These are phyloP conservation scores for Daptonema setosum DNA, from an alignment of 2,888 invertebrate species.

Conservation along the genomic window DNA sequence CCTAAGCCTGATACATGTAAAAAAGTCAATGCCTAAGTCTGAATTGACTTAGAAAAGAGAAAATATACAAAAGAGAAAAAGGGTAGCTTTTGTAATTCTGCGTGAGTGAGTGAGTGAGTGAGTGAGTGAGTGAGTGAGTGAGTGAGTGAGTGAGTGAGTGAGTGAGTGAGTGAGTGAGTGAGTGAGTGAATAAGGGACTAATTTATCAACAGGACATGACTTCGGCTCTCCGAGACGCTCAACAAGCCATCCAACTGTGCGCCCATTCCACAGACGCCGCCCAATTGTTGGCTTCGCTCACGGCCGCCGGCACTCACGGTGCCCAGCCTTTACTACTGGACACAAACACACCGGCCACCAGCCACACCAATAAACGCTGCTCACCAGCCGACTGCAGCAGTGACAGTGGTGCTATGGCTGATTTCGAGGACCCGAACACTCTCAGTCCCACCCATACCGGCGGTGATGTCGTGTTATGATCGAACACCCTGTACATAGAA, in stretches of 20 bases:
- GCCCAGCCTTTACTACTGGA: not conserved
- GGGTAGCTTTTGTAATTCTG: too few species aligned
- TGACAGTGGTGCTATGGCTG: constrained; percentile 1
- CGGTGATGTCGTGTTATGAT: not conserved
- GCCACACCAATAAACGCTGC: not conserved
- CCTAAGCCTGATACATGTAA: too few species aligned
- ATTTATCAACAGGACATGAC: constrained; percentile 5
- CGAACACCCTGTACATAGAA: too few species aligned
- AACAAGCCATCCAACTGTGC: constrained; percentile 10
- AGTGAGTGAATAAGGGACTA: too few species aligned
- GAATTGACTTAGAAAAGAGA: too few species aligned
- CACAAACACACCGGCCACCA: not conserved
- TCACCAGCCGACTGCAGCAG: constrained; percentile 3
- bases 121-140: not conserved
- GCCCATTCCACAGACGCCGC: constrained; percentile 11
- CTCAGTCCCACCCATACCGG: not conserved
- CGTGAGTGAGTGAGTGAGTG: too few species aligned
- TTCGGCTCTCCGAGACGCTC: constrained; percentile 11
- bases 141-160: not conserved
- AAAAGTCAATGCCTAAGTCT: too few species aligned
- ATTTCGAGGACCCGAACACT: not conserved
- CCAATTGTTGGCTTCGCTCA: constrained; percentile 10
- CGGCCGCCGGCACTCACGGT: not conserved
- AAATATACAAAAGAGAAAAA: too few species aligned
- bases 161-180: not conserved